phyloP scores from a whole-genome alignment of 2,888 invertebrate species.

The Conomelus anceps region DNA sequence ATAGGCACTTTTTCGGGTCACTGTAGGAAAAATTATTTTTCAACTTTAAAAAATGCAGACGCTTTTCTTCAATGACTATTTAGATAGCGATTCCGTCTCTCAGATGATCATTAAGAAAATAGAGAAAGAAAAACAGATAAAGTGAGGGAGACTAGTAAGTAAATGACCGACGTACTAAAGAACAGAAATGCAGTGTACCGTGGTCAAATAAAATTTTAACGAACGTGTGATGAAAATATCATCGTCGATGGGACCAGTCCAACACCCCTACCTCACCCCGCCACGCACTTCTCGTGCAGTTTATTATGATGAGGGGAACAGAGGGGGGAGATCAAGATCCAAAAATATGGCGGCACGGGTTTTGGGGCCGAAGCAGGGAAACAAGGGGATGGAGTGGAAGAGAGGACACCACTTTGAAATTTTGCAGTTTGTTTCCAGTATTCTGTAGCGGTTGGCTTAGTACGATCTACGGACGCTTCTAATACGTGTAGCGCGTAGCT shows the following conservation, averaged over 20 bases:
- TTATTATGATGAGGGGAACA: background rate
- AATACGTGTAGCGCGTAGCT: background rate
- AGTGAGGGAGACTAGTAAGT: background rate
- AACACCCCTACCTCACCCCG: background rate
- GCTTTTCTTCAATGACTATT: no score
- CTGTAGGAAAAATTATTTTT: no score
- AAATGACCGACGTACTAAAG: background rate
- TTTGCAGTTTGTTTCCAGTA: background rate
- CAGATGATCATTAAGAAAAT: background rate
- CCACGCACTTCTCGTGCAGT: background rate
- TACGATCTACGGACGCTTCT: background rate
- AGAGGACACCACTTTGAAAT: background rate
- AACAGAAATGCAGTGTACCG: background rate
- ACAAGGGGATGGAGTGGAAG: no score
- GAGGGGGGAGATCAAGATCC: background rate
- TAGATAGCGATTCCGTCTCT: no score
- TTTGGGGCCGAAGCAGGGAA: background rate
- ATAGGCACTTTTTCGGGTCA: no score
- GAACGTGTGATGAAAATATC: background rate
- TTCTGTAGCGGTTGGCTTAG: background rate
- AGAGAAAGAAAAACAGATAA: background rate
- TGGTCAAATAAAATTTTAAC: background rate
- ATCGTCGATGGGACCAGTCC: background rate
- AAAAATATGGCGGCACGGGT: background rate
- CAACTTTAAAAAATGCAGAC: no score